Conservation (phyloP, 2,888 invertebrate species). For the Andrena dorsata region DNA sequence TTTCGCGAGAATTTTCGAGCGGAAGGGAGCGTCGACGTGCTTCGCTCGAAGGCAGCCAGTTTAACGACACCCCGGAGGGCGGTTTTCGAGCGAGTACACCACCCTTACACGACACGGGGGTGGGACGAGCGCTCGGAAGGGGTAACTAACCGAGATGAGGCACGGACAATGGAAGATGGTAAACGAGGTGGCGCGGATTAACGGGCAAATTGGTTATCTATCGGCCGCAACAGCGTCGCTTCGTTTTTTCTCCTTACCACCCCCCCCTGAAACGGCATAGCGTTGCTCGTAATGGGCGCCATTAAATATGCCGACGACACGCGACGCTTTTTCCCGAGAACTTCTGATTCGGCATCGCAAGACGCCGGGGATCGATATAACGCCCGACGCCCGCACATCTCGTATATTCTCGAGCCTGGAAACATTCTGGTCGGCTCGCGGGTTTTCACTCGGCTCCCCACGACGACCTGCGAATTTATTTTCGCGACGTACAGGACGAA, state of each 20-base stretch:
- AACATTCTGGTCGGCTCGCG: slow-evolving; percentile 29
- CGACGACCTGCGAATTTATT: slow-evolving; percentile 32
- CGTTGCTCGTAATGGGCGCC: slow-evolving; percentile 76
- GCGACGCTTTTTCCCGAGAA: slow-evolving; percentile 73
- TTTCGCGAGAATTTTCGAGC: slow-evolving; percentile 54
- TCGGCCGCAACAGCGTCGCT: slow-evolving; percentile 40
- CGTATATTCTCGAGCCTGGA: slow-evolving; percentile 25
- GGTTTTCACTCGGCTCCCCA: slow-evolving; percentile 1
- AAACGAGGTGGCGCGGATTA: slow-evolving; percentile 52
- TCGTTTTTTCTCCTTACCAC: slow-evolving; percentile 24
- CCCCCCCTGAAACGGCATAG: slow-evolving; percentile 18
- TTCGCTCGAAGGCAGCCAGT: slow-evolving; percentile 48
- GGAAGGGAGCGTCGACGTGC: slow-evolving; percentile 48
- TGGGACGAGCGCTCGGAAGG: slow-evolving; percentile 1
- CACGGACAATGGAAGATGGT: slow-evolving; percentile 22
- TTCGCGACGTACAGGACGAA: slow-evolving; percentile 25
- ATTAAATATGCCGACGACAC: slow-evolving; percentile 79
- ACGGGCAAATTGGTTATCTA: slow-evolving; percentile 70
- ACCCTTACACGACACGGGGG: slow-evolving; percentile 19
- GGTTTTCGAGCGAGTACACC: slow-evolving; percentile 45
- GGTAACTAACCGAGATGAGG: slow-evolving; percentile 34
- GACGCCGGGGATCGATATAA: slow-evolving; percentile 68
- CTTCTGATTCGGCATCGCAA: slow-evolving; percentile 76
- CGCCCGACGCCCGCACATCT: slow-evolving; percentile 1
- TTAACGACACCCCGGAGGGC: slow-evolving; percentile 62